These are phyloP conservation scores for Pollenia amentaria DNA, from an alignment of 2,888 invertebrate genomes.

Conservation along the genomic window DNA sequence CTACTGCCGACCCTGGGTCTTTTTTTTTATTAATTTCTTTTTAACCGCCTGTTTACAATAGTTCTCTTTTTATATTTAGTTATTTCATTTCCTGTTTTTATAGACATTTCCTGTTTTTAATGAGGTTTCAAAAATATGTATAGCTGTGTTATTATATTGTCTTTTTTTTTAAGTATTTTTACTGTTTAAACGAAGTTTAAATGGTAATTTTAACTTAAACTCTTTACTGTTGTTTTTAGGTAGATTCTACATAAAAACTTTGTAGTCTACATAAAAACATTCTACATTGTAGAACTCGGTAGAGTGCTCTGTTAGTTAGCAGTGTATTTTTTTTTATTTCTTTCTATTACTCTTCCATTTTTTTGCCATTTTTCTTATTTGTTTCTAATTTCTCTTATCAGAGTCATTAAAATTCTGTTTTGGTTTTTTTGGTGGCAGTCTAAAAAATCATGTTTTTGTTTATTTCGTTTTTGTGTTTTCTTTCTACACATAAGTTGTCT, in stretches of 20 bases:
- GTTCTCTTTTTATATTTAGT: slow-evolving; percentile 16
- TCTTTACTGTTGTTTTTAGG: slow-evolving; percentile 23
- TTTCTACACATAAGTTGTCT: slow-evolving; percentile 54
- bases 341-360: slow-evolving; percentile 10
- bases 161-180: neutral
- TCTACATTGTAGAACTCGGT: neutral
- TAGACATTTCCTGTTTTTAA: slow-evolving; percentile 66
- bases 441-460: slow-evolving; percentile 45
- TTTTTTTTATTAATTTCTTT: no score
- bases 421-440: slow-evolving; percentile 11
- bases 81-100: slow-evolving; percentile 60
- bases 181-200: neutral
- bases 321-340: slow-evolving; percentile 15
- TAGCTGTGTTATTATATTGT: slow-evolving; percentile 2
- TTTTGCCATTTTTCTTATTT: slow-evolving; percentile 1
- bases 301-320: slow-evolving; percentile 20
- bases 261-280: no score
- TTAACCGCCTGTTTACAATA: neutral
- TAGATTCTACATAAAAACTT: neutral
- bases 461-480: slow-evolving; percentile 55
- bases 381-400: slow-evolving; percentile 36
- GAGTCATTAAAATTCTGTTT: slow-evolving; percentile 56
- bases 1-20: no score
- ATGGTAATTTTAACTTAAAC: neutral
- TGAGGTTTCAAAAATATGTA: slow-evolving; percentile 11